These are phyloP conservation scores for Montipora sp. DNA, from an alignment of 64 coral and sea anemone genomes.

Conservation along the genomic window DNA sequence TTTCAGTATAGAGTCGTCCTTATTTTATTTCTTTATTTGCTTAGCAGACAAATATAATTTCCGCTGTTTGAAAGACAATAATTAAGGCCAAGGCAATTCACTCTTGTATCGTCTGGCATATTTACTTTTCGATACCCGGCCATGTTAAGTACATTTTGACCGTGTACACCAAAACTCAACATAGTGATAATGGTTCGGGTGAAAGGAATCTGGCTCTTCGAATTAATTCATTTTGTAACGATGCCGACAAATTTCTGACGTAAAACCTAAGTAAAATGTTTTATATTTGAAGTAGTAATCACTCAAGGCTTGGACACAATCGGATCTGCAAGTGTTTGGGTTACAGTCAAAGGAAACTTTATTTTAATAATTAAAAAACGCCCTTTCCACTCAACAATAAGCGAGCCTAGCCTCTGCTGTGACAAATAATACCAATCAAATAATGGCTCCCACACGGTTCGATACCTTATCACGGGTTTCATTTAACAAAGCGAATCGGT, in stretches of 20 bases:
- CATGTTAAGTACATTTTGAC: neutral
- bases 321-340: neutral
- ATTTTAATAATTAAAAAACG: slow-evolving; percentile 12
- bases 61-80: neutral
- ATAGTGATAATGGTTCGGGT: neutral
- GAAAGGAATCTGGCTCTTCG: neutral
- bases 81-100: neutral
- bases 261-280: neutral
- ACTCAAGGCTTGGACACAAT: neutral
- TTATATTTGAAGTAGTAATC: neutral
- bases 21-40: neutral
- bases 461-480: neutral
- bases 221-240: neutral
- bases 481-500: neutral
- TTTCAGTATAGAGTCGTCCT: neutral
- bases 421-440: slow-evolving; percentile 11
- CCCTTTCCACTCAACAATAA: slow-evolving; percentile 1
- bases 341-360: neutral
- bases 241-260: neutral
- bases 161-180: neutral
- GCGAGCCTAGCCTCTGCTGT: neutral
- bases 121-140: neutral
- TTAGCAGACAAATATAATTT: slow-evolving; percentile 30
- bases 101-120: neutral
- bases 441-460: neutral